Evolutionary conservation across 2,888 invertebrate genomes (phyloP), one percentile per base, ranked within the genome.

Genomic region (Morpho helenor): DNA sequence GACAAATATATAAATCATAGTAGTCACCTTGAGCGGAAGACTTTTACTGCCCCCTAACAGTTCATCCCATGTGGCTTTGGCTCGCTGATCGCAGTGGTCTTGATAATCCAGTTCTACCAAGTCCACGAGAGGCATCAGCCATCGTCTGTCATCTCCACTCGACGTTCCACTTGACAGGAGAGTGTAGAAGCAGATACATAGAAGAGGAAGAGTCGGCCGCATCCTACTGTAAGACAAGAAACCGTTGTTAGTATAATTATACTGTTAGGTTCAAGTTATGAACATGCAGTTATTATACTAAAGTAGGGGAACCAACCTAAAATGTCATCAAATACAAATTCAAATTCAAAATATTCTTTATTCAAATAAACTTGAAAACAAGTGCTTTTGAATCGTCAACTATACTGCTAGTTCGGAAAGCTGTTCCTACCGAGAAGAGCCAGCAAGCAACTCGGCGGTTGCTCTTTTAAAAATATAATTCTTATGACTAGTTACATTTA

Each of bases 71-170:
- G 82, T 69, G 0, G 90, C 87, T 7, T 71, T 72, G 1, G 90
- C 87, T 46, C 81, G 73, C 56, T 79, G 76, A 45, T 81, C 83
- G 60, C 91, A 91, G 43, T 82, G 80, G 59, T 91, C 91, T 50
- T 85, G 85, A 54, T 91, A 88, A 51, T 91, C 91, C 66, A 90
- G 59, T 63, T 91, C 91, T 8, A 91, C 82, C 9, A 91, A 68
- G 9, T 89, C 85, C 8, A 91, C 73, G 8, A 91, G 68, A 0
- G 87, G 80, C 7, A 78, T 75, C 45, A 89, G 75, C 81, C 82
- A 84, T 68, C 77, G 70, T 53, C 78, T 75, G 57, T 87, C 87
- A 47, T 87, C 84, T 16, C 77, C 81, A 22, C 82, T 85, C 0
- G 85, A 79, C 0, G 78, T 81, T 1, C 87, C 87, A 54, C 80